These are phyloP conservation scores for Calypte anna DNA, from an alignment of 2,113 vertebrate species.

Conservation along the genomic window DNA sequence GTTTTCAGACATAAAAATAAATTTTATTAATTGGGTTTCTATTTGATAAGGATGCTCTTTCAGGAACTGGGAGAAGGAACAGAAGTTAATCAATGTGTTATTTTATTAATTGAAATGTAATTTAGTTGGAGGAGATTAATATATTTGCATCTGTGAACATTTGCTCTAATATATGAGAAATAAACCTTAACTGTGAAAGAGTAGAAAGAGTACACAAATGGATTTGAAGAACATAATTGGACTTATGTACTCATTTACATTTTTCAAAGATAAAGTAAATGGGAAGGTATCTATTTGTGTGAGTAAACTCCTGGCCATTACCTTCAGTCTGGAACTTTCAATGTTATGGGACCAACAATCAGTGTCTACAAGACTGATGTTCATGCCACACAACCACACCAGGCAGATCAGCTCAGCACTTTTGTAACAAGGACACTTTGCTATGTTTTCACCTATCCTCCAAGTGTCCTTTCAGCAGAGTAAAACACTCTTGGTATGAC, in stretches of 20 bases:
- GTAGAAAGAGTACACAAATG: not conserved
- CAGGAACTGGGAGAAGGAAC: not conserved
- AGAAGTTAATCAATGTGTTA: not conserved
- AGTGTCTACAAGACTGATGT: not conserved
- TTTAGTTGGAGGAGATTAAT: not conserved
- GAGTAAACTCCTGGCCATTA: not conserved
- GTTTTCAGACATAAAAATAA: not conserved
- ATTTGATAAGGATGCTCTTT: conserved; percentile 13
- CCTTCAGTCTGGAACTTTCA: not conserved
- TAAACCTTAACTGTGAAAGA: not conserved
- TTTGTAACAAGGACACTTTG: not conserved
- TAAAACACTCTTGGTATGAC: conserved; percentile 15
- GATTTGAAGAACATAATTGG: not conserved
- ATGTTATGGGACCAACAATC: not conserved
- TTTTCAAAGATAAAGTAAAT: not conserved
- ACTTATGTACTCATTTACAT: not conserved
- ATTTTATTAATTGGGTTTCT: not conserved
- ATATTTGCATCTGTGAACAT: conserved; percentile 27
- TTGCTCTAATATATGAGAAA: not conserved
- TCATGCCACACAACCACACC: not conserved
- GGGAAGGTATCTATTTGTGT: not conserved
- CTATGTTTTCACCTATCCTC: not conserved
- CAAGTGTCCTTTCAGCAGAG: conserved; percentile 22
- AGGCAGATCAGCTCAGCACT: not conserved
- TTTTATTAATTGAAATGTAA: conserved; percentile 28